Conservation (phyloP, 2,888 invertebrate species). For the Cephus runcator region DNA sequence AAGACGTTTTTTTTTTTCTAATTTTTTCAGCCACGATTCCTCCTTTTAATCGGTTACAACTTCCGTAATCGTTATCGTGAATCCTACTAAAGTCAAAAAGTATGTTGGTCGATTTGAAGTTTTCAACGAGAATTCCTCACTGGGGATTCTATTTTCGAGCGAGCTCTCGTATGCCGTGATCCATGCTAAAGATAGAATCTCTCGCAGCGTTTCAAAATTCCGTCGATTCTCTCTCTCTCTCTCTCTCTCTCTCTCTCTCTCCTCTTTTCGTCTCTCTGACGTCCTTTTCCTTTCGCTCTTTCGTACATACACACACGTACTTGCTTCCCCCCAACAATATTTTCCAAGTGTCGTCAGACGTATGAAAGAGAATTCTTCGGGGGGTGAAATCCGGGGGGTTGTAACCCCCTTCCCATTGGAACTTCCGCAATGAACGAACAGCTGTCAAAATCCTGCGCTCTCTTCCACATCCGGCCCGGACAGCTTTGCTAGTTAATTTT, state of each 20-base stretch:
- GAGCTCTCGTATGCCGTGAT: conserved; percentile 47
- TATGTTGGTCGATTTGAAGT: not conserved
- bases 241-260: not conserved
- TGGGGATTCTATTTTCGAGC: conserved; percentile 61
- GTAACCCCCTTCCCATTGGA: not conserved
- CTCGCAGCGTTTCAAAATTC: conserved; percentile 30
- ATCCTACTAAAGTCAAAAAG: not conserved
- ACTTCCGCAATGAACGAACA: not conserved
- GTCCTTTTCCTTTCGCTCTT: not conserved
- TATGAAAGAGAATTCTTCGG: not conserved
- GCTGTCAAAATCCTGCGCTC: not conserved
- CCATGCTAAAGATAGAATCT: conserved; percentile 51
- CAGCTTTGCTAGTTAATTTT: not conserved
- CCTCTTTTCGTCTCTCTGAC: not conserved
- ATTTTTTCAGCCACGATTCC: not conserved
- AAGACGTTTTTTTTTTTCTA: not conserved
- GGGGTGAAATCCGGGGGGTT: not conserved
- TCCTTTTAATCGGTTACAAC: not conserved
- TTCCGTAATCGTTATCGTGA: not conserved
- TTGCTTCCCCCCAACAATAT: not conserved
- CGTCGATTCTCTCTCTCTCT: conserved; percentile 9
- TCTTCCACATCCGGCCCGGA: not conserved
- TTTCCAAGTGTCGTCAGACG: not conserved
- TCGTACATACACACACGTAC: not conserved
- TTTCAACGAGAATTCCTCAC: conserved; percentile 29